Evolutionary conservation across 2,888 invertebrate genomes (phyloP), one percentile per base, ranked within the genome.

Genomic region (Shargacucullia verbasci): DNA sequence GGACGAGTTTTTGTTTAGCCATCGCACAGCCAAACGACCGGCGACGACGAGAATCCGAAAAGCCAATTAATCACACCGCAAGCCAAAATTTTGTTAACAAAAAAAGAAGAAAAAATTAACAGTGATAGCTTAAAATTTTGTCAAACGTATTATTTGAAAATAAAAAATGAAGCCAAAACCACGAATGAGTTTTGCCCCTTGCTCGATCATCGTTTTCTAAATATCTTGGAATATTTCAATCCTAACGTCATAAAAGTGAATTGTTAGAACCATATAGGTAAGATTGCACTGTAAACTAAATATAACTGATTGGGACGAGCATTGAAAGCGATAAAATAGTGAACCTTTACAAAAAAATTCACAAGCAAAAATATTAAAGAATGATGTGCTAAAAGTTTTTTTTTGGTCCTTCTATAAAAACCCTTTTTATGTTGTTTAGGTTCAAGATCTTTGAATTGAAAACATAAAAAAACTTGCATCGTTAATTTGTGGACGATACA

Each of bases 51-150:
- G 77, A 65, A 75, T 85, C 79, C 79, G 78, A 75, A 60, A 90
- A 92, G 92, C 92, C 92, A 92, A 92, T 92, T 91, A 91, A 89
- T 91, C 87, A 91, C 92, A 93, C 92, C 93, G 90, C 90, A 92
- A 92, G 92, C 93, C 92, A 92, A 90, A 84, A 89, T 88, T 90
- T 89, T 84, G 88, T 90, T 84, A 87, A 88, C 85, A 78, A 88
- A 88, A 89, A 89, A 88, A 86, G 86, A 88, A 90, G 88, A 89
- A 83, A 85, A 76, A 83, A 90, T 87, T 87, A 90, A 89, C 86
- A 89, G 90, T 91, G 91, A 91, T 82, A 90, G 90, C 88, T 89
- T 83, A 85, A 84, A 86, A 89, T 89, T 91, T 90, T 87, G 88
- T 89, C 86, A 92, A 91, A 91, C 92, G 84, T 89, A 92, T 91